Conservation (phyloP, 1,140 invertebrate species). For the Caerostris darwini region DNA sequence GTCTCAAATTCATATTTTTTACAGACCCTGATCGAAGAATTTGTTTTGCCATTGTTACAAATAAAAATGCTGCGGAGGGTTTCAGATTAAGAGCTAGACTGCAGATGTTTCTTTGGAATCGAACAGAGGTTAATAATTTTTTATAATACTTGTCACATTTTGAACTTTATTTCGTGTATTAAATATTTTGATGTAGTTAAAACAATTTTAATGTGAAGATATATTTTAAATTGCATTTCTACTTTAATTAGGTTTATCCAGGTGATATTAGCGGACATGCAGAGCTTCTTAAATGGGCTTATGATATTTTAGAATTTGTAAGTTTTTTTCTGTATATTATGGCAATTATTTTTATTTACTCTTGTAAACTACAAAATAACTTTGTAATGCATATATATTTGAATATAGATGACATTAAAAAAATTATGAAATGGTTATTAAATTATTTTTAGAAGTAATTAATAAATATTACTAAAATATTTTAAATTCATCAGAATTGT, state of each 20-base stretch:
- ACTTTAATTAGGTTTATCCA: constrained; percentile 23
- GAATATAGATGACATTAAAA: too few species aligned
- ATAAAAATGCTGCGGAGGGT: constrained; percentile 82
- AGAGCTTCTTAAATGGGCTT: constrained; percentile 83
- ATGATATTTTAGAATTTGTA: constrained; percentile 65
- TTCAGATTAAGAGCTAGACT: constrained; percentile 81
- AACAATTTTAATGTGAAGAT: neutral
- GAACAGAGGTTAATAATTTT: constrained; percentile 66
- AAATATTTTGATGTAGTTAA: neutral
- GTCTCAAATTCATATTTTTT: constrained; percentile 31
- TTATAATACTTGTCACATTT: neutral
- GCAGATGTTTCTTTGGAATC: constrained; percentile 78
- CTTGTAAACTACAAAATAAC: too few species aligned
- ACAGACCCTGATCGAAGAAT: constrained; percentile 86
- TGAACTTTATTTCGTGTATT: neutral
- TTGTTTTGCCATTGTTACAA: constrained; percentile 87
- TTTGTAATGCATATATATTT: too few species aligned
- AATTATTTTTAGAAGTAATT: neutral
- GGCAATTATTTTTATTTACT: neutral
- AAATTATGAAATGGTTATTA: too few species aligned
- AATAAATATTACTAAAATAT: neutral
- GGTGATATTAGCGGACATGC: neutral
- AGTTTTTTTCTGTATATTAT: constrained; percentile 12
- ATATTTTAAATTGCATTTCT: neutral
- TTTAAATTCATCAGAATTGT: neutral